These are phyloP conservation scores for Microcebus ravelobensis DNA, from an alignment of 2,113 vertebrate species.

Conservation along the genomic window DNA sequence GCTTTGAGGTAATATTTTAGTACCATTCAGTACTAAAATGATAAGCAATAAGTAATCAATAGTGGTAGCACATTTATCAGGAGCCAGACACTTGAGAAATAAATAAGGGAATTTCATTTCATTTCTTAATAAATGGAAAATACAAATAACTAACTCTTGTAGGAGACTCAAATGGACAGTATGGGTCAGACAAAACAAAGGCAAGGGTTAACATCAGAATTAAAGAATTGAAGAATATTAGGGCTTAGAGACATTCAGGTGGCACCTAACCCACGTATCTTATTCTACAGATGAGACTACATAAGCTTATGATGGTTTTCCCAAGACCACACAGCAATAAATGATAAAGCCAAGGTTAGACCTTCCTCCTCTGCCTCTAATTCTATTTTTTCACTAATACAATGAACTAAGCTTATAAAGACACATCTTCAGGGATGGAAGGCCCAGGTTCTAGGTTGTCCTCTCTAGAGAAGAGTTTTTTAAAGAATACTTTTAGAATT, in stretches of 20 bases:
- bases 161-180: background rate
- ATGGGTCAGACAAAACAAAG: background rate
- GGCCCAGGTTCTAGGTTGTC: background rate
- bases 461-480: background rate
- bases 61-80: background rate
- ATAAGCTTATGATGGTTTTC: background rate
- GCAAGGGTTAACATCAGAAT: background rate
- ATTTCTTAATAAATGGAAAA: background rate
- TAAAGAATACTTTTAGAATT: background rate
- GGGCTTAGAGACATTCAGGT: background rate
- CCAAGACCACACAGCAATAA: background rate
- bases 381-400: background rate
- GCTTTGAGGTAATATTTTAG: background rate
- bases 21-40: background rate
- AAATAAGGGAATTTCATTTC: background rate
- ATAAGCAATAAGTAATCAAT: background rate
- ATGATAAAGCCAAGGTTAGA: background rate
- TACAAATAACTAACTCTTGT: background rate
- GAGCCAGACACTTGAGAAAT: background rate
- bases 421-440: background rate
- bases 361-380: fast-evolving
- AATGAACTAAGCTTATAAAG: no score
- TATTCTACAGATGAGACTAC: background rate
- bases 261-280: background rate
- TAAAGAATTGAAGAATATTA: background rate